Percentiles rank a stretch among this genome's conserved stretches.
Evolutionary conservation across 2,113 vertebrate genomes (phyloP).

Genomic region (Riparia riparia): DNA sequence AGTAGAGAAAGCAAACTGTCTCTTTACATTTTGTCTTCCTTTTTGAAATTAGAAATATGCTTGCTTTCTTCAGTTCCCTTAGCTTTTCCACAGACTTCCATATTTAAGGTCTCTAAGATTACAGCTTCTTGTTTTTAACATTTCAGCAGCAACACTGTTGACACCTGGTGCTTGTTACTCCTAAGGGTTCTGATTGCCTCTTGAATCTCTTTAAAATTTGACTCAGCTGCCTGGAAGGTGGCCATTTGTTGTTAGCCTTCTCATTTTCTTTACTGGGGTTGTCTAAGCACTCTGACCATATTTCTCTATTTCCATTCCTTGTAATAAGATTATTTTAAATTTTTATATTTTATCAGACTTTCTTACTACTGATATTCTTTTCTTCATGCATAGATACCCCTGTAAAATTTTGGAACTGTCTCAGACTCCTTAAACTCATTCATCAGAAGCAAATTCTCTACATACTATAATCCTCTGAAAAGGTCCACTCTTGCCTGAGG

Average conservation of each 20-base stretch:
- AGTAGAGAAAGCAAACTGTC: conserved; percentile 14
- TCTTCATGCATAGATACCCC: neutral
- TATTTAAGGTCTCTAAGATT: neutral
- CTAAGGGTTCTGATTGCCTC: conserved; percentile 28
- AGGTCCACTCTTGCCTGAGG: neutral
- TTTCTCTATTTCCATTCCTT: neutral
- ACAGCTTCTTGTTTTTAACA: neutral
- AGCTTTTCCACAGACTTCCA: neutral
- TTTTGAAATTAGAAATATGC: neutral
- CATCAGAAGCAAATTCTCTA: neutral
- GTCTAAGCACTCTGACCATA: neutral
- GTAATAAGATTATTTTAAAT: neutral
- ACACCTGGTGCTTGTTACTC: conserved; percentile 54
- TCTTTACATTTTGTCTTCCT: neutral
- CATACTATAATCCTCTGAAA: neutral
- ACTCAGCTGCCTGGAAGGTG: conserved; percentile 6
- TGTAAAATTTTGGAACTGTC: neutral
- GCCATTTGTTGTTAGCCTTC: conserved; percentile 43
- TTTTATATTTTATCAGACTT: neutral
- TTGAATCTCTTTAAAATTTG: conserved; percentile 43
- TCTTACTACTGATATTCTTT: neutral
- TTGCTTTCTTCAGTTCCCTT: neutral
- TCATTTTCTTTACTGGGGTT: neutral
- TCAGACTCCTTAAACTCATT: neutral
- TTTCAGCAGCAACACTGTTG: neutral